phyloP scores from a whole-genome alignment of 2,113 vertebrate species.

The Boulengerochromis microlepis region DNA sequence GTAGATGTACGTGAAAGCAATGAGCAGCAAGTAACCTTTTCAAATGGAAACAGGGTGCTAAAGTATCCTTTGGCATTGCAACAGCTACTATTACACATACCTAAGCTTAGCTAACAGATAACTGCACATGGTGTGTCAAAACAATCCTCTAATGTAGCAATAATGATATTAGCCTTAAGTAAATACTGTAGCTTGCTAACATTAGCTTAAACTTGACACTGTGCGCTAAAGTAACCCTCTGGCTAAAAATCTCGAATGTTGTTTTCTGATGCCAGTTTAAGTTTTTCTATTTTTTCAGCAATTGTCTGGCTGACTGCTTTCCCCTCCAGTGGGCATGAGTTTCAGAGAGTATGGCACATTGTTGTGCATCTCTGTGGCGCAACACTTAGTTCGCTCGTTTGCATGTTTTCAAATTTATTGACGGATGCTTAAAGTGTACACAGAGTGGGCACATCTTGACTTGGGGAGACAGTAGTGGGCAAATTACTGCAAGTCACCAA shows the following conservation, averaged over 20 bases:
- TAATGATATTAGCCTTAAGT: not conserved
- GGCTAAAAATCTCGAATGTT: not conserved
- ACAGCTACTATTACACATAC: not conserved
- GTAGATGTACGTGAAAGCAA: not conserved
- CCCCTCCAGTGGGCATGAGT: not conserved
- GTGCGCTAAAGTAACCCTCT: not conserved
- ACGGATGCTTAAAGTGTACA: not conserved
- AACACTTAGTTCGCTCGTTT: not conserved
- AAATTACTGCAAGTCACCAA: conserved; percentile 1
- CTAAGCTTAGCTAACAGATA: not conserved
- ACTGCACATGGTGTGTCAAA: not conserved
- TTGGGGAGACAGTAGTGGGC: not conserved
- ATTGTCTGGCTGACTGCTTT: not conserved
- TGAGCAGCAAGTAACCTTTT: not conserved
- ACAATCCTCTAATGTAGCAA: not conserved
- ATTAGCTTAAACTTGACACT: not conserved
- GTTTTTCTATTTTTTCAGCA: not conserved
- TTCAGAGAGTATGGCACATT: not conserved
- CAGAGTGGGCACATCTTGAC: not conserved
- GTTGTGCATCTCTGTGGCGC: rapidly evolving
- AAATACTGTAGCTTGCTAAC: not conserved
- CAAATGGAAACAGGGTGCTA: not conserved
- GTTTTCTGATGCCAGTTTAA: not conserved
- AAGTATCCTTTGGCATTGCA: not conserved
- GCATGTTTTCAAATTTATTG: not conserved